These are phyloP conservation scores for Hippocampus kuda DNA, from an alignment of 2,797 vertebrate genomes.

Conservation along the genomic window DNA sequence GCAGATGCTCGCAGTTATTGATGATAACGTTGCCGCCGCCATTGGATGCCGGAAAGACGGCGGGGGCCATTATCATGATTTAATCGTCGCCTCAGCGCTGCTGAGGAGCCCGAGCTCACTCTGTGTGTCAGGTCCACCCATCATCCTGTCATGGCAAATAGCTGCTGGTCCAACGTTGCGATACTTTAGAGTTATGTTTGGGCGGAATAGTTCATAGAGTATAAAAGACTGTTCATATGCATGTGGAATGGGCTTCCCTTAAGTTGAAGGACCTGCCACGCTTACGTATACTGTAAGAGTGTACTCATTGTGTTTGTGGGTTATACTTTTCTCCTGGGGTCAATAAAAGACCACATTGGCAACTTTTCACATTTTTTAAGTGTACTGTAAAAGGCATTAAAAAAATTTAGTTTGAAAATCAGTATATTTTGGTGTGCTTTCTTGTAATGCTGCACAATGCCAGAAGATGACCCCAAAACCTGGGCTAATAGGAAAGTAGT, in stretches of 20 bases:
- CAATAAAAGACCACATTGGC: too few relatives aligned
- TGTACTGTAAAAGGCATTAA: too few relatives aligned
- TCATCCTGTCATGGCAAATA: constrained; percentile 61
- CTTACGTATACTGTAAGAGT: background rate
- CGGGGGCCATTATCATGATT: constrained; percentile 57
- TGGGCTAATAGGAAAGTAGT: too few relatives aligned
- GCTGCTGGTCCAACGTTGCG: constrained; percentile 50
- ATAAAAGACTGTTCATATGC: constrained; percentile 44
- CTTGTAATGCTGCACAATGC: too few relatives aligned
- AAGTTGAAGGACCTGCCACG: constrained; percentile 40
- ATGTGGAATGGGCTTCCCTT: constrained; percentile 39
- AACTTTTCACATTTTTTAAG: too few relatives aligned
- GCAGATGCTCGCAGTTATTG: constrained; percentile 57
- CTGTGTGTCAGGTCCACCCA: constrained; percentile 56
- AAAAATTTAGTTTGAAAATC: too few relatives aligned
- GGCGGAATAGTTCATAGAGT: constrained; percentile 34
- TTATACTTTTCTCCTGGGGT: too few relatives aligned
- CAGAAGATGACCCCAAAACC: too few relatives aligned
- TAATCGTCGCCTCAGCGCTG: constrained; percentile 47
- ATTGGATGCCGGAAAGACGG: constrained; percentile 50
- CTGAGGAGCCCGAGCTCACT: constrained; percentile 46
- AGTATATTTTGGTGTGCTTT: too few relatives aligned
- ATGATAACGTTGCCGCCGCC: constrained; percentile 41
- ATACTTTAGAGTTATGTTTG: constrained; percentile 52
- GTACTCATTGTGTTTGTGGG: too few relatives aligned